Base-by-base conservation (phyloP, 2,888 invertebrate species). In the Agrochola macilenta region DNA sequence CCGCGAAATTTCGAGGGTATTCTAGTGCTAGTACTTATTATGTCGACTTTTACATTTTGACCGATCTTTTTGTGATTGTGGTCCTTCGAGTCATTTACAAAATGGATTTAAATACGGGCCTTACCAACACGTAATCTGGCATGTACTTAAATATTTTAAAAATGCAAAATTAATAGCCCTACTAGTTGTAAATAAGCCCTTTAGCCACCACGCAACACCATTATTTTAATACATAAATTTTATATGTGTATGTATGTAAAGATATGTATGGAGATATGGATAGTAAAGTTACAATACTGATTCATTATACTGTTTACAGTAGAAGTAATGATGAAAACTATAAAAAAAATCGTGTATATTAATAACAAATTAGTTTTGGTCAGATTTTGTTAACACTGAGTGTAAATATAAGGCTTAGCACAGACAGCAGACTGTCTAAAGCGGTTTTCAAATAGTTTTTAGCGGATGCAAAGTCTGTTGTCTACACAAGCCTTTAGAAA, bases 291-390 rank as follows among this genome's bases (percentile, higher is more conserved):
- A 71, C 30, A 80, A 80, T 83, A 77, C 60, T 78, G 58, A 39
- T 71, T 60, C 12, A 46, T 58, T 60, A 57, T 35, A 69, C 58
- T 20, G 12, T 39, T 35, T n/a, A 35, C 39, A 71, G 65, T 57
- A 46, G 81, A 79, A 86, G 78, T 78, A 63, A 69, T 64, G 30
- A 84, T 73, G 76, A 83, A 78, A 73, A n/a, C 1, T 77, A 23
- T n/a, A 52, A 39, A 58, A 78, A 66, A n/a, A 39, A 4, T n/a
- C 9, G 11, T 66, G 64, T 69, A 63, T 11, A 63, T 57, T 54
- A 3, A 1, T 69, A 17, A 54, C 5, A 64, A 78, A 39, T 4
- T 54, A 35, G 5, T 68, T 57, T 20, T 57, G 30, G 30, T 54
- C 39, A 20, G 17, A 43, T 43, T 65, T 60, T 8, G 5, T 63